Percentiles rank a stretch among this genome's conserved stretches.
These are phyloP conservation scores for Umimayanthus chanpuru DNA, from an alignment of 92 coral and sea anemone genomes.

Conservation along the genomic window DNA sequence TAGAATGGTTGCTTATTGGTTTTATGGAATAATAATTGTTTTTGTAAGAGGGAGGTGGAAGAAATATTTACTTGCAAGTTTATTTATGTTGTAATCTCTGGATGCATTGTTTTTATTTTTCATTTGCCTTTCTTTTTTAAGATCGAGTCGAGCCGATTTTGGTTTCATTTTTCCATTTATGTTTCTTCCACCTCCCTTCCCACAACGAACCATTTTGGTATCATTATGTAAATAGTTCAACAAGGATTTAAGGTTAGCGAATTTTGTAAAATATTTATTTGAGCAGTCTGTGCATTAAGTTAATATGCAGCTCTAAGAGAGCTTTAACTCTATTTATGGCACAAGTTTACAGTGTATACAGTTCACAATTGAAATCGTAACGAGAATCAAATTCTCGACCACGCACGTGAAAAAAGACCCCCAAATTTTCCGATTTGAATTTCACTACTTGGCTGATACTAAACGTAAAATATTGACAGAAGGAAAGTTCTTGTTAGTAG, in stretches of 20 bases:
- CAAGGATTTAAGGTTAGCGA: neutral
- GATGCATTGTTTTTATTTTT: neutral
- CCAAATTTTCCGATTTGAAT: neutral
- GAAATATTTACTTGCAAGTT: too few species aligned
- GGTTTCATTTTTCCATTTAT: neutral
- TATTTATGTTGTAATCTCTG: neutral
- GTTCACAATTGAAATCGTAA: neutral
- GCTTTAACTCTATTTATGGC: constrained; percentile 20
- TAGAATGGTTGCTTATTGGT: neutral
- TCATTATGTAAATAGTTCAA: neutral
- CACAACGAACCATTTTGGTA: neutral
- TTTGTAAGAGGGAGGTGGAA: neutral
- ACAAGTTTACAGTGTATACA: constrained; percentile 3
- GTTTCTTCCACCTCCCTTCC: neutral
- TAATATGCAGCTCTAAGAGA: constrained; percentile 25
- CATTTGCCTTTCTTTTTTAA: too few species aligned
- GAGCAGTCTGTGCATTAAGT: neutral
- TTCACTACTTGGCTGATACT: neutral
- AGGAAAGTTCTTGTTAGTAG: neutral
- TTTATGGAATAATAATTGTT: neutral
- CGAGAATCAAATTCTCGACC: constrained; percentile 13
- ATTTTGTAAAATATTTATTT: constrained; percentile 1
- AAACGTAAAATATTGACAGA: neutral
- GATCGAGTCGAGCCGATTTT: neutral
- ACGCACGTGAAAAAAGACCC: neutral